phyloP scores from a whole-genome alignment of 2,113 vertebrate genomes.

The Rhabdomys dilectus region DNA sequence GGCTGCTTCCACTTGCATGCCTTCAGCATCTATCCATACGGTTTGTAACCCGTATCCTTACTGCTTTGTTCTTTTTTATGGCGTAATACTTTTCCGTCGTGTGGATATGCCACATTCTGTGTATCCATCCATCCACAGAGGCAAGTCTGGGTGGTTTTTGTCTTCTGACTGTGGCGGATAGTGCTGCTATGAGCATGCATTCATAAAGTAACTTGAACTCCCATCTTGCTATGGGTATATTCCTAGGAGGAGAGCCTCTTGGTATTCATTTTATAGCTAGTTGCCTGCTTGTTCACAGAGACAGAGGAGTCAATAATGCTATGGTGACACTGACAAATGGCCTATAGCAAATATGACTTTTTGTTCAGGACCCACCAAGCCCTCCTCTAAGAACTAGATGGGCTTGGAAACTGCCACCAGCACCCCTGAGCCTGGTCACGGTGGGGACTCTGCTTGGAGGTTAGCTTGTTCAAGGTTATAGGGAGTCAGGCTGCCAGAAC shows the following conservation, averaged over 20 bases:
- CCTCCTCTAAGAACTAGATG: not conserved
- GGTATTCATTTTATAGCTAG: not conserved
- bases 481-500: not conserved
- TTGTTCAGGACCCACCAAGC: not conserved
- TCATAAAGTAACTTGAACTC: not conserved
- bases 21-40: rapidly evolving
- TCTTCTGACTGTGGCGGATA: not conserved
- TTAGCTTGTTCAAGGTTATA: not conserved
- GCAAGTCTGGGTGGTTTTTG: not conserved
- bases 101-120: rapidly evolving
- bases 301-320: not conserved
- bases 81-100: not conserved
- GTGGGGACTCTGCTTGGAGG: not conserved
- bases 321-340: rapidly evolving
- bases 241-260: not conserved
- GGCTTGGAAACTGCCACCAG: not conserved
- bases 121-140: rapidly evolving
- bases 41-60: rapidly evolving
- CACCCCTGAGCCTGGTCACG: not conserved
- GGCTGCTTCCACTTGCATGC: not conserved
- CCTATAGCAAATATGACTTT: too few relatives aligned
- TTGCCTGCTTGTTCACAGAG: not conserved
- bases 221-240: not conserved
- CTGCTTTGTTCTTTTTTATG: rapidly evolving
- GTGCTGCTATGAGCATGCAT: not conserved